Evolutionary conservation across 2,888 invertebrate species (phyloP), one percentile per base, ranked within the genome.

Genomic region (Caenorhabditis sp.): DNA sequence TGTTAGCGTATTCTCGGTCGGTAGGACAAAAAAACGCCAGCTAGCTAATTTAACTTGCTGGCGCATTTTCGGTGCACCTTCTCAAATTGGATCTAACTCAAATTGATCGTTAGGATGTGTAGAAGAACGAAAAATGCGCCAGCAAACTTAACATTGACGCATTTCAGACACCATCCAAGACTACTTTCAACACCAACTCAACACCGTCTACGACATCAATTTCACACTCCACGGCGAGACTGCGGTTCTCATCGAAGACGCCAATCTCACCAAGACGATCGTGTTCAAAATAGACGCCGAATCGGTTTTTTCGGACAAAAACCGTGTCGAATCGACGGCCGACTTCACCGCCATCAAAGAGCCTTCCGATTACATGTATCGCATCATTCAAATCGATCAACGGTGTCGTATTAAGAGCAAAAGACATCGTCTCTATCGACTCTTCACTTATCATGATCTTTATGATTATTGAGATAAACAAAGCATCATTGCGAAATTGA

Each of bases 361-460:
- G 26, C 25, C 25, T 5, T 25, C 56, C 12, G 56, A 56, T 26
- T 21, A 26, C 17, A 56, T 14, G 5, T 56, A 23, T 26, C 56
- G 56, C 5, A 23, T 26, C 14, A 17, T 56, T 10, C 8, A 63
- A 54, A 63, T 70, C 31, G 31, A 59, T 20, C 62, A 66, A 50
- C 27, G 25, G n/a, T 70, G 70, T 54, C 66, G 70, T 27, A 50
- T 63, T 14, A 61, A 62, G 20, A 43, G 57, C 20, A 66, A 70
- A 43, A 38, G 65, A 59, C 66, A 66, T 54, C 70, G 66, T 53
- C 58, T 70, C 38, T 70, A 70, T 36, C 65, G 70, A 10, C 54
- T 70, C 36, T 70, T 70, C 63, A 70, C 70, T 52, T 66, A 70
- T 52, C 62, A 70, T 31, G 56, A 70, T 50, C 53, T 66, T 17